Conservation (phyloP, 2,888 invertebrate genomes). For the Macroteleia sp. region DNA sequence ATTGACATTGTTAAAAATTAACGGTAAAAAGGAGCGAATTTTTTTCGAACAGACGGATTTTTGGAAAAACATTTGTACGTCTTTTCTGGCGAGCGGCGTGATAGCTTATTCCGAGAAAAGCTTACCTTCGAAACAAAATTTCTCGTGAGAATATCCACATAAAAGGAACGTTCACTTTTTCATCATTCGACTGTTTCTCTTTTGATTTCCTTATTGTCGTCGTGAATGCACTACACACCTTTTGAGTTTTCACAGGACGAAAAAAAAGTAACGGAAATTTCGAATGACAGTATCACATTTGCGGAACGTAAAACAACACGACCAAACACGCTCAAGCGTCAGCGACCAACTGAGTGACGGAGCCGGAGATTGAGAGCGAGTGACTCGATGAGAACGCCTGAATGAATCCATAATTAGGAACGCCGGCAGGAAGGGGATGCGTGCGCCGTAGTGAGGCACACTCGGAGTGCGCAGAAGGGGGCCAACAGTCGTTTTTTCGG, state of each 20-base stretch:
- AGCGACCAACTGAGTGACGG: slow-evolving; percentile 37
- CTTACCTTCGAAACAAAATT: slow-evolving; percentile 54
- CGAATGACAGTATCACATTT: background rate
- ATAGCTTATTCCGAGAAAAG: slow-evolving; percentile 44
- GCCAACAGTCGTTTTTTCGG: slow-evolving; percentile 3
- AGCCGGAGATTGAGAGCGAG: slow-evolving; percentile 31
- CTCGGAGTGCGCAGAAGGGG: slow-evolving; percentile 6
- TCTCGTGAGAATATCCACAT: slow-evolving; percentile 51
- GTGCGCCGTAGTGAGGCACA: background rate
- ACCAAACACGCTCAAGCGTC: slow-evolving; percentile 8
- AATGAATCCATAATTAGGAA: slow-evolving; percentile 65
- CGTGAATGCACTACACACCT: slow-evolving; percentile 15
- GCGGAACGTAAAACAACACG: background rate
- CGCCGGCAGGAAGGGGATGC: slow-evolving; percentile 12
- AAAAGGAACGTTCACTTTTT: slow-evolving; percentile 41
- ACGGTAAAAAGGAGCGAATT: too few species aligned
- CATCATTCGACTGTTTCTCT: background rate
- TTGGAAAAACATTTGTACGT: slow-evolving; percentile 51
- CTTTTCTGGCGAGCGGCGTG: slow-evolving; percentile 37
- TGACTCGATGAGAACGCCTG: slow-evolving; percentile 44
- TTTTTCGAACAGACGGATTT: too few species aligned
- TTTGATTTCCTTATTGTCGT: background rate
- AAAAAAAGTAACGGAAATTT: background rate
- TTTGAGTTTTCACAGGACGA: background rate
- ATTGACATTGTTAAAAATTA: too few species aligned